Base-by-base conservation (phyloP, 92 coral and sea anemone genomes). In the Hydrozoanthus gracilis region DNA sequence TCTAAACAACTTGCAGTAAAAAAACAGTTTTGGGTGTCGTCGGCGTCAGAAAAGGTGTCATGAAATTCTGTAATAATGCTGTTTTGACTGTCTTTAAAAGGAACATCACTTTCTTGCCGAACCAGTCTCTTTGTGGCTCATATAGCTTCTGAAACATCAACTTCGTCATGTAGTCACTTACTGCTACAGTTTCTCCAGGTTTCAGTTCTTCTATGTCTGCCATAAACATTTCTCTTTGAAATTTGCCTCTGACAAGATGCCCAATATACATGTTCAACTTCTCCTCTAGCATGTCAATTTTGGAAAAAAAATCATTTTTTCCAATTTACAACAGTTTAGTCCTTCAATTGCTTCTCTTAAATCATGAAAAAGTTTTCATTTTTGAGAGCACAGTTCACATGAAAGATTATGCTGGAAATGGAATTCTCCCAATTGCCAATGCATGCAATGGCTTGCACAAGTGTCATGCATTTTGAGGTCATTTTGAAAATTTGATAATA, bases 201-300 rank as follows among this genome's bases (percentile, higher is more conserved):
- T 51, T 7, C 14, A 91, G 77, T 13, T 73, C 52, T 12, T 82
- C 76, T 11, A 88, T 83, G 9, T 90, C 91, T 78, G 69, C 69
- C 71, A 87, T 69, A 66, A 83, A 91, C 14, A 65, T 73, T 46
- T 56, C 67, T n/a, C 92, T 82, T 45, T 82, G 88, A 47, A 78
- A 62, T 84, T 91, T 91, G 46, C 94, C 91, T 78, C 94, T 87
- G n/a, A 91, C 79, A 7, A 86, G 75, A 62, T 91, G 94, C 9
- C 85, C 85, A 45, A 91, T 88, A 87, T 91, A 88, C 52, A 66
- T 51, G 6, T 50, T 27, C 48, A 91, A 15, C 39, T 86, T 79
- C n/a, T 89, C 82, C 76, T 79, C 82, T 8, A 70, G 49, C 11
- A 11, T 7, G 15, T 70, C 9, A 3, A 39, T 50, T 39, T 70